These are phyloP conservation scores for Semnornis frantzii DNA, from an alignment of 2,113 vertebrate species.

Conservation along the genomic window DNA sequence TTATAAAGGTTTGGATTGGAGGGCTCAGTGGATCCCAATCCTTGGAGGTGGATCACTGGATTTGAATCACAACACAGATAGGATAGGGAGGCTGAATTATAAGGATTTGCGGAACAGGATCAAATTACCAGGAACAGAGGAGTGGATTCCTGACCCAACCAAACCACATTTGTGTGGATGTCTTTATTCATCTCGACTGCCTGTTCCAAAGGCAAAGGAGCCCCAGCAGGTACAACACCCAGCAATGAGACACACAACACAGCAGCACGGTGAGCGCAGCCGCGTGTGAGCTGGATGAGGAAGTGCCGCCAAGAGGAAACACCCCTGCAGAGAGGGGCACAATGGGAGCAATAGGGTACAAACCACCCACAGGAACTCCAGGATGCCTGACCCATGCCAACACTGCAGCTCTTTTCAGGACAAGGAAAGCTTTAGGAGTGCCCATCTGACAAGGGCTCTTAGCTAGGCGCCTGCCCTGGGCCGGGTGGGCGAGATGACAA, in stretches of 20 bases:
- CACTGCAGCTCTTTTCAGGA: neutral
- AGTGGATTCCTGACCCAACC: conserved; percentile 95
- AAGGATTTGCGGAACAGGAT: conserved; percentile 99
- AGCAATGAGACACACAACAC: neutral
- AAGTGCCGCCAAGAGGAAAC: neutral
- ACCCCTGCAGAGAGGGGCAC: fast-evolving
- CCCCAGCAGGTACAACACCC: neutral
- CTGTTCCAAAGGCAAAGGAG: conserved; percentile 66
- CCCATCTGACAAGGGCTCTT: neutral
- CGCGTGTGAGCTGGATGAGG: neutral
- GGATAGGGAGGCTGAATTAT: conserved; percentile 96
- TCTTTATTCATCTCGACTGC: conserved; percentile 90
- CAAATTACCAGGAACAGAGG: conserved; percentile 97
- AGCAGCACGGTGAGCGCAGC: fast-evolving
- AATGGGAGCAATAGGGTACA: neutral
- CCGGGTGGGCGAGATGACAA: neutral
- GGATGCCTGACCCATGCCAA: neutral
- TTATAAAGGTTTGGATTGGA: conserved; percentile 99
- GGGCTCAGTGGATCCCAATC: conserved; percentile 99
- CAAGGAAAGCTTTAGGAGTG: neutral
- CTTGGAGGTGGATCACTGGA: conserved; percentile 99
- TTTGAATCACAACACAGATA: conserved; percentile 99
- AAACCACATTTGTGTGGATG: conserved; percentile 90
- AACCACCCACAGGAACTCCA: neutral
- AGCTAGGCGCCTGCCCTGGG: neutral